Conservation (phyloP, 2,113 vertebrate species). For the Uria lomvia region DNA sequence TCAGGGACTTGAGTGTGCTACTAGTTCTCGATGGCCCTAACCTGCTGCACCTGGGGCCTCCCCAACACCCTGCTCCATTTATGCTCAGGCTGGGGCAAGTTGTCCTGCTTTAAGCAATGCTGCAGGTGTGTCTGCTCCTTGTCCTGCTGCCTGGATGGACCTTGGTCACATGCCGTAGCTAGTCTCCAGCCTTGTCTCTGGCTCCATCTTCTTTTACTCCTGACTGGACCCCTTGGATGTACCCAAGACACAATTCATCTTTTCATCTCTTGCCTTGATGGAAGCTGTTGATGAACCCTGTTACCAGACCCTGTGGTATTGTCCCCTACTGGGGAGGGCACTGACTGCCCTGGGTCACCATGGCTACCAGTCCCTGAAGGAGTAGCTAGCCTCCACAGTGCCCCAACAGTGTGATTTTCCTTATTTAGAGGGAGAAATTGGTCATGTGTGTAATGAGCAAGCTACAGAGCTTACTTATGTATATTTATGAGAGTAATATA, state of each 20-base stretch:
- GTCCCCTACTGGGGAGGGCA: neutral
- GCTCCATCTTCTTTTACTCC: neutral
- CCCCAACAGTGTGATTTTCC: neutral
- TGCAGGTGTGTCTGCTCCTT: neutral
- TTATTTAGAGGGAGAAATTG: neutral
- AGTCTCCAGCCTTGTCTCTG: neutral
- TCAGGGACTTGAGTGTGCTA: neutral
- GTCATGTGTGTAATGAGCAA: accelerated
- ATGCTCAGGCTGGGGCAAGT: neutral
- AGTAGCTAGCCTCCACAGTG: neutral
- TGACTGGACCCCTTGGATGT: neutral
- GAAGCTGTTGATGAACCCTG: neutral
- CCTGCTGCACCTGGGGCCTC: neutral
- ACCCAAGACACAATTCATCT: neutral
- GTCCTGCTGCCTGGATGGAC: neutral
- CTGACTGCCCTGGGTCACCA: neutral
- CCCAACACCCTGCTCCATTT: neutral
- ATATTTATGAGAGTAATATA: neutral
- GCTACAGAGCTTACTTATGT: neutral
- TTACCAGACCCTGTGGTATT: neutral
- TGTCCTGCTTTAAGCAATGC: neutral
- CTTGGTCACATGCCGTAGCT: neutral
- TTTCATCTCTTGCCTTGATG: neutral
- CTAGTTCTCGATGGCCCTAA: neutral
- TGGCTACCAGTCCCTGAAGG: neutral